A percentile compares a stretch with the other conserved stretches of the same genome.
phyloP scores from a whole-genome alignment of 2,888 invertebrate genomes.

The Nasonia oneida region DNA sequence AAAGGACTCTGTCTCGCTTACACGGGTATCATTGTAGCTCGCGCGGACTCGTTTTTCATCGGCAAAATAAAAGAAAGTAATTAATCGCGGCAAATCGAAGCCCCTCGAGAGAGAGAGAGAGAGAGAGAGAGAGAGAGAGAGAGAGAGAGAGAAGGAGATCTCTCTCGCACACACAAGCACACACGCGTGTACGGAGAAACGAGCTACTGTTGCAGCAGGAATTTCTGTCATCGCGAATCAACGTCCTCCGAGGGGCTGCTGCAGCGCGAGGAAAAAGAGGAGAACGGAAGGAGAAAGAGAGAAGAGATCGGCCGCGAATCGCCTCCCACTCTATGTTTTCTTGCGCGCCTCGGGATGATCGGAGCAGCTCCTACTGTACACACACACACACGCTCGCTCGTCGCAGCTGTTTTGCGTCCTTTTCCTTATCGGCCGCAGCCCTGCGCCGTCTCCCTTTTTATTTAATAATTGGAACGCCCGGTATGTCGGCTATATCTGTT shows the following conservation, averaged over 20 bases:
- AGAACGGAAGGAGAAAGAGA: conserved; percentile 43
- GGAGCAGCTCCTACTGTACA: not conserved
- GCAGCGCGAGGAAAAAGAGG: conserved; percentile 55
- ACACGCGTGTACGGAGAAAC: not conserved
- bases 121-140: conserved; percentile 26
- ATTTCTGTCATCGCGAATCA: conserved; percentile 74
- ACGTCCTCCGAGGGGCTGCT: conserved; percentile 66
- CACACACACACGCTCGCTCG: not conserved
- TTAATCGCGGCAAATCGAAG: conserved; percentile 69
- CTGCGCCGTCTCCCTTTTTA: conserved; percentile 67
- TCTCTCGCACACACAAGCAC: not conserved
- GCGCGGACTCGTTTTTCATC: conserved; percentile 60
- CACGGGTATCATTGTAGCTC: conserved; percentile 51
- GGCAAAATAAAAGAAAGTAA: conserved; percentile 67
- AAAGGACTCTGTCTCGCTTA: conserved; percentile 36
- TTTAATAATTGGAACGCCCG: conserved; percentile 74
- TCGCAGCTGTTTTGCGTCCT: conserved; percentile 65
- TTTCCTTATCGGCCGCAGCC: conserved; percentile 67
- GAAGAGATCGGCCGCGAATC: conserved; percentile 29
- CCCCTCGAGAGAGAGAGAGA: conserved; percentile 29
- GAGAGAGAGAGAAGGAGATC: conserved; percentile 12
- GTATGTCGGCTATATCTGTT: conserved; percentile 71
- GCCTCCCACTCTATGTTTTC: conserved; percentile 61
- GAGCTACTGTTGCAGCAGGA: conserved; percentile 68
- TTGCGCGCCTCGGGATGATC: conserved; percentile 24